Evolutionary conservation across 2,888 invertebrate species (phyloP).

Genomic region (Phyto melanocephala): DNA sequence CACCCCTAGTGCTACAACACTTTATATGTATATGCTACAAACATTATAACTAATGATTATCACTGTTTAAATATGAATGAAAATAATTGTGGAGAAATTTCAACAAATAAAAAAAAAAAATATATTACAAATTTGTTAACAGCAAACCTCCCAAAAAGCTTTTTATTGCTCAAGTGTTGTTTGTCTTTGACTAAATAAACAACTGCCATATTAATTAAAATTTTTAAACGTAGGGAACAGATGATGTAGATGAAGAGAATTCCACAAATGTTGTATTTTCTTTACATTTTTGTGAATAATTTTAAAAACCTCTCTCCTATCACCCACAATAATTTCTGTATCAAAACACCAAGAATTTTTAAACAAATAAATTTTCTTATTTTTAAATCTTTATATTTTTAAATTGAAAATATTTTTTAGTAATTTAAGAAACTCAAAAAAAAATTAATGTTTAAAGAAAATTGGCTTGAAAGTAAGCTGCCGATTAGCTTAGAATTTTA

Average conservation of each 20-base stretch:
- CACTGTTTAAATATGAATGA: conserved; percentile 36
- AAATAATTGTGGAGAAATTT: background rate
- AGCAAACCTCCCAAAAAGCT: conserved; percentile 18
- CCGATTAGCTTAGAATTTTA: too few species aligned
- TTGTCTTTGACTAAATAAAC: conserved; percentile 18
- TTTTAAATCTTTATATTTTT: too few species aligned
- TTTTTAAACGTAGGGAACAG: background rate
- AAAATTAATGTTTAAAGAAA: too few species aligned
- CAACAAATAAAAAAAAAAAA: background rate
- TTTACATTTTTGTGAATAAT: background rate
- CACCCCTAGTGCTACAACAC: background rate
- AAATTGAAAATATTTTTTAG: too few species aligned
- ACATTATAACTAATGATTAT: conserved; percentile 12
- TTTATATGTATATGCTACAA: background rate
- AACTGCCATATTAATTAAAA: background rate
- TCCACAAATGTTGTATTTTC: background rate
- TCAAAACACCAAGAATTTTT: too few species aligned
- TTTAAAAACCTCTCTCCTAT: too few species aligned
- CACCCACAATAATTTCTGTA: too few species aligned
- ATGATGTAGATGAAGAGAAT: background rate
- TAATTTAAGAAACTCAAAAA: too few species aligned
- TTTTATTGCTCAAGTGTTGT: background rate
- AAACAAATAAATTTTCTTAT: too few species aligned
- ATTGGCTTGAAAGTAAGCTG: too few species aligned
- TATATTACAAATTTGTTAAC: background rate